Evolutionary conservation across 2,113 vertebrate genomes (phyloP), one percentile per base, ranked within the genome.

Genomic region (Centropristis striata): DNA sequence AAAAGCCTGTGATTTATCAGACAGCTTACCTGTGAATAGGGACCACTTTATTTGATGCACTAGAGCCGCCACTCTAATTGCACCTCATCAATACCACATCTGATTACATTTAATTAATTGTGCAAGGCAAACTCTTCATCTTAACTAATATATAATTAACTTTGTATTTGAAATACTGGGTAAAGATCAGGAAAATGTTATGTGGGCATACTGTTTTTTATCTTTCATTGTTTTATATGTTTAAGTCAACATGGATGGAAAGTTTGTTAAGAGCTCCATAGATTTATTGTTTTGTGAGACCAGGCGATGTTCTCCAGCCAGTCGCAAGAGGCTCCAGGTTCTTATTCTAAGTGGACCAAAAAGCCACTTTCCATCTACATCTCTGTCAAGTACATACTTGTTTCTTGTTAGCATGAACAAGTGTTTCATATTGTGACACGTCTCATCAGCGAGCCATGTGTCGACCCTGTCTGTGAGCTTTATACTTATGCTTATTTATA

Each of bases 1-100:
- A 67, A 67, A 76, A 36, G 50, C 20, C 65, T 28, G 72, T 57
- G 51, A 76, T 47, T 85, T 60, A 80, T 84, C 71, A 23, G 53
- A 67, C 60, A 60, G 69, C 44, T 59, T 71, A 75, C 23, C 76
- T 80, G 67, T 67, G 71, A 75, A 71, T 3, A 36, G 54, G 60
- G 53, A 80, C 55, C 27, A 70, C 71, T 80, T 84, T 44, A 59
- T 60, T 50, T 73, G 25, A 73, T 58, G 25, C 60, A 73, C 23
- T 25, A 8, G 67, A 76, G 66, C 60, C n/a, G 23, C 60, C 71
- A 23, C 49, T 71, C 59, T 57, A 50, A 75, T 80, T 67, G 53
- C 60, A 66, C 25, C 60, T 72, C 60, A 59, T 72, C 69, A 73
- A 32, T 67, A 59, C 53, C 25, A 44, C 41, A 51, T 59, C 60